Evolutionary conservation across 1,140 invertebrate genomes (phyloP), one percentile per base, ranked within the genome.

Genomic region (Pseudomyrmex dendroicus): DNA sequence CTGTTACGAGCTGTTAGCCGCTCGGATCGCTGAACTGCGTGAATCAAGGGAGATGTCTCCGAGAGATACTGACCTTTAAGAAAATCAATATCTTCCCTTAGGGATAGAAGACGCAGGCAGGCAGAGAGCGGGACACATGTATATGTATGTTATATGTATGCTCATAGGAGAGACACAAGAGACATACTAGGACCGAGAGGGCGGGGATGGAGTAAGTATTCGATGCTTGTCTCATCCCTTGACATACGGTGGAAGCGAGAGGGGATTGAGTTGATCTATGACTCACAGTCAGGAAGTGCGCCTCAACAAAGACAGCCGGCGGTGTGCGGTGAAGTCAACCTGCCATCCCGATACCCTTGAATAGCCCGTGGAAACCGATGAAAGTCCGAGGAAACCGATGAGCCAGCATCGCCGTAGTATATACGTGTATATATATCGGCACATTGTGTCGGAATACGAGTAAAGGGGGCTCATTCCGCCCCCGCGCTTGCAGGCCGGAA

Each of bases 271-370:
- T 77, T 87, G 89, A 91, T 92, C 91, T 90, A 90, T 92, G 92
- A 92, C 84, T 92, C 92, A 35, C 35, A 92, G 83, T 86, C 89
- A 87, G 91, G 90, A 92, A 92, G 90, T 87, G 85, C 85, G 80
- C 72, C 73, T 83, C 91, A 64, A 68, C 83, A 73, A 73, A 73
- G 78, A 66, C 66, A 83, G 83, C 84, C 74, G 80, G 80, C 74
- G 76, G 74, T 77, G 88, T 85, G 83, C 76, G 85, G 84, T 54
- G 72, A 76, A 90, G 88, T 82, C 86, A 89, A 85, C 90, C 82
- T 85, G 83, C 82, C 82, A 68, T 50, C 67, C 78, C 61, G 73
- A 84, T 84, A 67, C 57, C 66, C 84, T 83, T 25, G 56, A 70
- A 70, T 84, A 54, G 59, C 17, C 50, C 35, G 50, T 73, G 61